Evolutionary conservation across 2,888 invertebrate genomes (phyloP).

Genomic region (Cabera pusaria): DNA sequence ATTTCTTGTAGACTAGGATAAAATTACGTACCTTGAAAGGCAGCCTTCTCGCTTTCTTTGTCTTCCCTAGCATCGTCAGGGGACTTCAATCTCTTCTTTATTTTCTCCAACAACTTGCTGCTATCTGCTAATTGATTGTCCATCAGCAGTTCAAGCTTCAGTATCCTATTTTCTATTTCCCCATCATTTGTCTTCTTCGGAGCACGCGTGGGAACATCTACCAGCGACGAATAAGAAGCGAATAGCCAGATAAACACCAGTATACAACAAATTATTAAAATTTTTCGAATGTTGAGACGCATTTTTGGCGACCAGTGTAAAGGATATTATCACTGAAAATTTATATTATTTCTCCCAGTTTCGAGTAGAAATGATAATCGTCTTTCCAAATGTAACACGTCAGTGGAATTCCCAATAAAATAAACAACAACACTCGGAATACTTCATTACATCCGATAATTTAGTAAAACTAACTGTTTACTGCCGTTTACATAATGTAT

Average conservation of each 20-base stretch:
- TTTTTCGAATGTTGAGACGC: conserved; percentile 66
- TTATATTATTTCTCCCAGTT: conserved; percentile 20
- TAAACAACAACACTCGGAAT: conserved; percentile 36
- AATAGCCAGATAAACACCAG: conserved; percentile 57
- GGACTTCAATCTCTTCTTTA: conserved; percentile 49
- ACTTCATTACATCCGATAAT: conserved; percentile 8
- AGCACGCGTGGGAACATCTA: conserved; percentile 44
- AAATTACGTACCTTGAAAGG: conserved; percentile 15
- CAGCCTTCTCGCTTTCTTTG: conserved; percentile 26
- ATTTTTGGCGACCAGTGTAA: conserved; percentile 42
- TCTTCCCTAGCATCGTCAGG: conserved; percentile 28
- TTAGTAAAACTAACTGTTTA: conserved; percentile 3
- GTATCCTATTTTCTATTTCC: conserved; percentile 53
- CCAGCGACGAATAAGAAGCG: conserved; percentile 51
- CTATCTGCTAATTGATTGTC: conserved; percentile 55
- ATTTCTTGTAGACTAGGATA: too few relatives aligned
- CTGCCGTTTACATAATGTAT: conserved; percentile 1
- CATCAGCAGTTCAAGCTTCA: conserved; percentile 50
- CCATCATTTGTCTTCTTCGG: conserved; percentile 30
- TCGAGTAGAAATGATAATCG: conserved; percentile 23
- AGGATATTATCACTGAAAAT: conserved; percentile 19
- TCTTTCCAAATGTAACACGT: conserved; percentile 29
- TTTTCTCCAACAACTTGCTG: conserved; percentile 47
- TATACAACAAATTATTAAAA: conserved; percentile 44
- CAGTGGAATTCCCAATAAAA: conserved; percentile 22